Conservation (phyloP, 2,888 invertebrate genomes). For the Chymomyza amoena region DNA sequence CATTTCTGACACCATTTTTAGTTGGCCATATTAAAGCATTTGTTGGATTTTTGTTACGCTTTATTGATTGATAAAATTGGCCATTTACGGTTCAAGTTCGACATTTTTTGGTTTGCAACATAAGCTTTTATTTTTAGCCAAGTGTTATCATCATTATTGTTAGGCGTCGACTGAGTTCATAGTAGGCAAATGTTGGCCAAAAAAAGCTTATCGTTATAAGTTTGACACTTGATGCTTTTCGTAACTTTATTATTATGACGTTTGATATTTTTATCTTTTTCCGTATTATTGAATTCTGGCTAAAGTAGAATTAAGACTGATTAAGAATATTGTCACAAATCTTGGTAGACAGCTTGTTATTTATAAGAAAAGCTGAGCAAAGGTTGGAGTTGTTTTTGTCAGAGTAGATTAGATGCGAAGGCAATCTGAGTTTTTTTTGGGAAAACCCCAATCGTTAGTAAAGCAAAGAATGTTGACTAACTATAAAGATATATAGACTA, state of each 20-base stretch:
- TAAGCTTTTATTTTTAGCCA: constrained; percentile 58
- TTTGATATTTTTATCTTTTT: neutral
- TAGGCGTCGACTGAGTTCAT: neutral
- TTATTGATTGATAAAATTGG: constrained; percentile 36
- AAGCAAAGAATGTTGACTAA: no score
- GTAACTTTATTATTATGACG: neutral
- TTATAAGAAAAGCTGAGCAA: neutral
- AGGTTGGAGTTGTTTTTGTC: no score
- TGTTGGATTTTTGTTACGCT: constrained; percentile 20
- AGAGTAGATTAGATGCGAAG: no score
- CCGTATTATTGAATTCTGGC: neutral
- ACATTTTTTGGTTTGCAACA: constrained; percentile 21
- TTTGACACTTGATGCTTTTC: neutral
- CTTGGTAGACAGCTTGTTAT: neutral
- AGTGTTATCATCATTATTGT: constrained; percentile 10
- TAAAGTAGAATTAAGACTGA: neutral
- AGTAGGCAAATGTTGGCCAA: neutral
- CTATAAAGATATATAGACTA: no score
- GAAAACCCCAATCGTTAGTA: no score
- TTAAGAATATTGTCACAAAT: neutral
- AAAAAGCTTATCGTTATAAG: neutral
- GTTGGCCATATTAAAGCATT: constrained; percentile 3
- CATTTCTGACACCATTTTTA: constrained; percentile 37
- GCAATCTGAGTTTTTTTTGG: no score
- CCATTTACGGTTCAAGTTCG: constrained; percentile 6